These are phyloP conservation scores for Helostoma temminkii DNA, from an alignment of 2,797 vertebrate species.

Conservation along the genomic window DNA sequence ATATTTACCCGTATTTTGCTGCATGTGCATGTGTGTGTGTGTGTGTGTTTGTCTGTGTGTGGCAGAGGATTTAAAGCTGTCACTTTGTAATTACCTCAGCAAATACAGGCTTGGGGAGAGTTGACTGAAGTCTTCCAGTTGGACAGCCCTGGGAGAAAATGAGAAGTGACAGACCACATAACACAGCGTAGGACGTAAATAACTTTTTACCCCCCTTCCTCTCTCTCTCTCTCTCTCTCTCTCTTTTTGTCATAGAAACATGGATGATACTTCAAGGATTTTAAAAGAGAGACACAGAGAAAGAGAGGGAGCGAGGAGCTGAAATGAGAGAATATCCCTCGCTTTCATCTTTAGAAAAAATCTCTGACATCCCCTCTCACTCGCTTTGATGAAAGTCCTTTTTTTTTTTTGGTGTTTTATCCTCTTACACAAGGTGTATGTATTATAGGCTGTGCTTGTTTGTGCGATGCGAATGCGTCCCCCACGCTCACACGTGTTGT, in stretches of 20 bases:
- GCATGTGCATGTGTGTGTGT: conserved; percentile 29
- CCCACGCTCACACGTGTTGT: neutral
- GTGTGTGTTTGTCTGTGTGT: conserved; percentile 38
- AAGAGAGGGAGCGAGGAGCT: conserved; percentile 60
- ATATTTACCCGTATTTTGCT: conserved; percentile 40
- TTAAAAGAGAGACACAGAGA: conserved; percentile 47
- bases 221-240: conserved; percentile 21
- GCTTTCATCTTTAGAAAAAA: conserved; percentile 81
- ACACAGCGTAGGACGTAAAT: conserved; percentile 78
- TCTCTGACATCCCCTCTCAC: conserved; percentile 76
- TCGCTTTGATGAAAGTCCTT: conserved; percentile 83
- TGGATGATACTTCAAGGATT: conserved; percentile 82
- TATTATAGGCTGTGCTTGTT: conserved; percentile 47
- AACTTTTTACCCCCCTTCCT: conserved; percentile 66
- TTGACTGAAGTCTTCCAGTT: conserved; percentile 77
- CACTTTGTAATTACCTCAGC: conserved; percentile 83
- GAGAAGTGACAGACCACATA: conserved; percentile 82
- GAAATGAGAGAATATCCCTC: conserved; percentile 81
- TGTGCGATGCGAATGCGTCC: neutral
- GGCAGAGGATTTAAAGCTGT: conserved; percentile 76
- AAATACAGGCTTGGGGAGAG: conserved; percentile 77
- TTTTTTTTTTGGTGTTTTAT: conserved; percentile 77
- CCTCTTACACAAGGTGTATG: conserved; percentile 80
- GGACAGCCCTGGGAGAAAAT: conserved; percentile 76
- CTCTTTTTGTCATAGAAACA: conserved; percentile 56